Conservation (phyloP, 2,113 vertebrate species). For the Tragelaphus imberbis region DNA sequence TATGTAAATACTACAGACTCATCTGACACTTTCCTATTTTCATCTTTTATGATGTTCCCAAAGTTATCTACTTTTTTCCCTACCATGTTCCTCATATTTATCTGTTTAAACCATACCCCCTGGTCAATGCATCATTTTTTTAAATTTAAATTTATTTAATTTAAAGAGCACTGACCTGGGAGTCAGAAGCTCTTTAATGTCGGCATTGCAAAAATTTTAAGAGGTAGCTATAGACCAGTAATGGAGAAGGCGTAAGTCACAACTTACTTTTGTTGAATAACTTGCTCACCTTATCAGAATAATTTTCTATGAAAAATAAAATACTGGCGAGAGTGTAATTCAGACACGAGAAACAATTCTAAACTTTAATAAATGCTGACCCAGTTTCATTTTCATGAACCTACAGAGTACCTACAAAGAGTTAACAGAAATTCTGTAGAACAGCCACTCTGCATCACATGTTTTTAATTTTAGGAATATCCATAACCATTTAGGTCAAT, state of each 20-base stretch:
- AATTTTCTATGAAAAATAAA: neutral
- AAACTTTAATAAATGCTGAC: neutral
- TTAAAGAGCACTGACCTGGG: neutral
- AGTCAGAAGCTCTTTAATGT: neutral
- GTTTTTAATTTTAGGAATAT: constrained; percentile 19
- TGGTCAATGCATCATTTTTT: neutral
- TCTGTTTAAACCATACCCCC: neutral
- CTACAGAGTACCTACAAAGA: neutral
- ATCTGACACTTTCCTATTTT: neutral
- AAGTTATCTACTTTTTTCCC: neutral
- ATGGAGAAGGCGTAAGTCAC: neutral
- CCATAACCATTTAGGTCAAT: neutral
- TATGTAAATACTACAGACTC: neutral
- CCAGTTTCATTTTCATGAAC: neutral
- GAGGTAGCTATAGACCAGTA: neutral
- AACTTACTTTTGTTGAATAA: neutral
- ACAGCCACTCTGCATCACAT: neutral
- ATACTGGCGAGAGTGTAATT: neutral
- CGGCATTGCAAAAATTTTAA: neutral
- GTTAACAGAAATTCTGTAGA: neutral
- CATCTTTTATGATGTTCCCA: neutral
- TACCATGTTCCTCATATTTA: neutral
- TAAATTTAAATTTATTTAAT: no score
- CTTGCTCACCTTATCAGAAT: neutral
- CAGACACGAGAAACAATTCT: neutral